Evolutionary conservation across 2,113 vertebrate genomes (phyloP), one percentile per base, ranked within the genome.

Genomic region (Hemiprocne comata): DNA sequence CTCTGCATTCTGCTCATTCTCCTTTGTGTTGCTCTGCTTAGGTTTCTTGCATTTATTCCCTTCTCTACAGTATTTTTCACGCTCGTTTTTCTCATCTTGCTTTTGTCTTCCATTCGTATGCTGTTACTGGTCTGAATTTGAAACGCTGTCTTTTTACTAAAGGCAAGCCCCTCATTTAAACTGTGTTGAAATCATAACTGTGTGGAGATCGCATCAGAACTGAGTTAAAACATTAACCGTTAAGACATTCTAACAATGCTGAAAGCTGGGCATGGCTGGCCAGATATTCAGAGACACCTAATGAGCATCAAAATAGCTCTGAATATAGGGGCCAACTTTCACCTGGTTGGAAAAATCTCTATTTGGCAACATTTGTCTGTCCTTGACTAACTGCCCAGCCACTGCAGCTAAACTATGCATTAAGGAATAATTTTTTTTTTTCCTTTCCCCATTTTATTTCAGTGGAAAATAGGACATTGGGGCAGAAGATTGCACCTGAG

Each of bases 311-410:
- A 71, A 90, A 93, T 67, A 84, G 21, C 64, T 74, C 72, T 71
- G 51, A 78, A 83, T 33, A 51, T 50, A 28, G 0, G 0, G 11
- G 38, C 69, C 73, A 74, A 6, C 65, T 74, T 84, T 65, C 48
- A 74, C 77, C 72, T 78, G 18, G 70, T 28, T 89, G 80, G 69
- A 95, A 93, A 93, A 91, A 90, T 87, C 73, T 86, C 64, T 89
- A 31, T 92, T 86, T 93, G 89, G 87, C 90, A 91, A 53, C 53
- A 14, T 81, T 90, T 79, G 6, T 65, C 70, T 73, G 74, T 58
- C 87, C 67, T 90, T 89, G 80, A 86, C 55, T 84, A 89, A 66
- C 58, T 77, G 75, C 82, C 82, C 71, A 73, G 73, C 29, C 73
- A 44, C 69, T 92, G 93, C 76, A 89, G 86, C 55, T 77, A 55